Evolutionary conservation across 2,888 invertebrate species (phyloP), one percentile per base, ranked within the genome.

Genomic region (Anaspis maculata): DNA sequence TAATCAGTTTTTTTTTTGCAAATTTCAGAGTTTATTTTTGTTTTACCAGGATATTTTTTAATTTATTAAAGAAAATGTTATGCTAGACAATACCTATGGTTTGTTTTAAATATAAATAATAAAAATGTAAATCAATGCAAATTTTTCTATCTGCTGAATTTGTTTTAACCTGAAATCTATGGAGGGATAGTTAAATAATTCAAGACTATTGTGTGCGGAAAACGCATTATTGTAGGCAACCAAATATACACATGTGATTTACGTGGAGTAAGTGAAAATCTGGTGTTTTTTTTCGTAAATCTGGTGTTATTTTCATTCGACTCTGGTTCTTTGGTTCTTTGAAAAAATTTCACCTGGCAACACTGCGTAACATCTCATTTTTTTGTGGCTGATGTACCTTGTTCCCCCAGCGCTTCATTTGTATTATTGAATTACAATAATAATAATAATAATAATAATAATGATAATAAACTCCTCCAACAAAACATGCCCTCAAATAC

Each of bases 251-350:
- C 5, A 19, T 19, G 19, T 19, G 5, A 19, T 5, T 19, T 19
- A 19, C 5, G 5, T 9, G 9, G 19, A 6, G 9, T 19, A 19
- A 9, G 19, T 19, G 19, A 19, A 19, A 19, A 19, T 19, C 9
- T 5, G 5, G 19, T 9, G 19, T 19, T 19, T 19, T 19, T 19
- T 19, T 19, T 19, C 9, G 5, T 9, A 26, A 26, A 26, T 12
- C 26, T 26, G 26, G 13, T 12, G 13, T 9, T 13, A 12, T 12
- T 26, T 26, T 26, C 13, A 12, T 26, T 26, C 5, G 3, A 12
- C 9, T 11, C 26, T 26, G 26, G 26, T 26, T 11, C 9, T 11
- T 13, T 26, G 26, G 26, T 26, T 11, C 11, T 26, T 26, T 26
- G 10, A 12, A 26, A 12, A 12, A 12, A 12, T 26, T 6, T 26